Percentiles rank a stretch among this genome's conserved stretches.
These are phyloP conservation scores for Sebastes matsubarae DNA, from an alignment of 2,797 vertebrate genomes.

Conservation along the genomic window DNA sequence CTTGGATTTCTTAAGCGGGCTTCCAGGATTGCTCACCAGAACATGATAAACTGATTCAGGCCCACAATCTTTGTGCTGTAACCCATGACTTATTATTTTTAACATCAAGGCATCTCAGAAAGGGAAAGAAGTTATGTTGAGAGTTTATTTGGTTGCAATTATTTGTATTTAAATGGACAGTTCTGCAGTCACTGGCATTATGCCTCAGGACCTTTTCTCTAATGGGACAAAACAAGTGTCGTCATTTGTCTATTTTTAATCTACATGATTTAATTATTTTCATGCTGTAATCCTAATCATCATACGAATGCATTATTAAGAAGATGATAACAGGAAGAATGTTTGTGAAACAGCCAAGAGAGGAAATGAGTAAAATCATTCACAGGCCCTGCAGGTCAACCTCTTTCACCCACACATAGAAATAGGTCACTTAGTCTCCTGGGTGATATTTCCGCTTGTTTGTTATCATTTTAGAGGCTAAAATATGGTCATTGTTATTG, in stretches of 20 bases:
- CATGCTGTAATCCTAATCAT: neutral
- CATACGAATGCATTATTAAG: neutral
- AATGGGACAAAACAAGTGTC: neutral
- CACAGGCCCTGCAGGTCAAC: slow-evolving; percentile 54
- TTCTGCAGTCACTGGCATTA: neutral
- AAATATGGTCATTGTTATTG: neutral
- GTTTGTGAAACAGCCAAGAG: slow-evolving; percentile 45
- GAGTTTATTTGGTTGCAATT: neutral
- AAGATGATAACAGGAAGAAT: slow-evolving; percentile 26
- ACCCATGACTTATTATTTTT: neutral
- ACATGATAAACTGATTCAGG: neutral
- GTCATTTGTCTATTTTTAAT: neutral
- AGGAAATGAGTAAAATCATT: slow-evolving; percentile 63
- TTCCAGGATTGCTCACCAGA: neutral
- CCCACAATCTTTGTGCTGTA: neutral
- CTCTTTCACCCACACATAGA: slow-evolving; percentile 45
- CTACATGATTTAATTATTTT: neutral
- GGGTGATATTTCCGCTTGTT: slow-evolving; percentile 44
- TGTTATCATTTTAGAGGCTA: slow-evolving; percentile 41
- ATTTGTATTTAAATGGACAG: slow-evolving; percentile 10
- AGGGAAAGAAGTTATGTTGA: neutral
- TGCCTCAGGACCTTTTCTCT: neutral
- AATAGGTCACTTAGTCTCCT: slow-evolving; percentile 60
- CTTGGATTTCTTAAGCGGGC: neutral
- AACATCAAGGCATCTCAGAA: neutral